phyloP scores from a whole-genome alignment of 37 sponge, comb jelly and placozoan species.

The Mnemiopsis leidyi region DNA sequence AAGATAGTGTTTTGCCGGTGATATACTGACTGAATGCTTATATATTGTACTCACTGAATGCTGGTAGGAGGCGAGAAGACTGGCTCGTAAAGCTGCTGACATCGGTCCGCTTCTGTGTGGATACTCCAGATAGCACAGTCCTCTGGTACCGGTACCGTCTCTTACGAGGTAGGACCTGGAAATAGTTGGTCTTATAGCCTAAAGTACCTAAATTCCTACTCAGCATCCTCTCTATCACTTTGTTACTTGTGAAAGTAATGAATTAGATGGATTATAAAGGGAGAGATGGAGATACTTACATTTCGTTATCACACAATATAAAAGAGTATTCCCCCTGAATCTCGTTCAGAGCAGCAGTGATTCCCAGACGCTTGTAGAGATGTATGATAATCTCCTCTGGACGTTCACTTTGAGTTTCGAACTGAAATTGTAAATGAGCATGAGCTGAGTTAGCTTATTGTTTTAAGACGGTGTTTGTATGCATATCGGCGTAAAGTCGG shows the following conservation, averaged over 20 bases:
- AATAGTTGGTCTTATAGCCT: too few relatives aligned
- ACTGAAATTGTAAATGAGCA: too few relatives aligned
- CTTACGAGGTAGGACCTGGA: constrained; percentile 37
- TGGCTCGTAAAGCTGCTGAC: constrained; percentile 6
- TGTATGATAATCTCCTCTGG: constrained; percentile 33
- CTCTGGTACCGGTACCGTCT: constrained; percentile 22
- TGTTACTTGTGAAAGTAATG: not conserved
- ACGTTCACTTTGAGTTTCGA: not conserved
- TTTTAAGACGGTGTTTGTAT: too few relatives aligned
- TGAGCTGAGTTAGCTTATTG: too few relatives aligned
- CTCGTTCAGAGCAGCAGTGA: not conserved
- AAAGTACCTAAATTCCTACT: too few relatives aligned
- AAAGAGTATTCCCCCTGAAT: constrained; percentile 59
- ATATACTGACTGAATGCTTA: too few relatives aligned
- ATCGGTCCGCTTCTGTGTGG: not conserved
- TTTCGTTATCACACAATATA: not conserved
- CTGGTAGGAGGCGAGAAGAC: not conserved
- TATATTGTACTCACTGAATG: not conserved
- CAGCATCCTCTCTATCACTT: too few relatives aligned
- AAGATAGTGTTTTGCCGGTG: too few relatives aligned
- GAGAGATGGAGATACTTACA: not conserved
- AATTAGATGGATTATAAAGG: not conserved
- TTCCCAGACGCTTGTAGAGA: not conserved
- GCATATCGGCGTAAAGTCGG: too few relatives aligned
- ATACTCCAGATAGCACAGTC: constrained; percentile 50